Percentiles rank a stretch among this genome's conserved stretches.
These are phyloP conservation scores for Chalcis sispes DNA, from an alignment of 2,888 invertebrate genomes.

Conservation along the genomic window DNA sequence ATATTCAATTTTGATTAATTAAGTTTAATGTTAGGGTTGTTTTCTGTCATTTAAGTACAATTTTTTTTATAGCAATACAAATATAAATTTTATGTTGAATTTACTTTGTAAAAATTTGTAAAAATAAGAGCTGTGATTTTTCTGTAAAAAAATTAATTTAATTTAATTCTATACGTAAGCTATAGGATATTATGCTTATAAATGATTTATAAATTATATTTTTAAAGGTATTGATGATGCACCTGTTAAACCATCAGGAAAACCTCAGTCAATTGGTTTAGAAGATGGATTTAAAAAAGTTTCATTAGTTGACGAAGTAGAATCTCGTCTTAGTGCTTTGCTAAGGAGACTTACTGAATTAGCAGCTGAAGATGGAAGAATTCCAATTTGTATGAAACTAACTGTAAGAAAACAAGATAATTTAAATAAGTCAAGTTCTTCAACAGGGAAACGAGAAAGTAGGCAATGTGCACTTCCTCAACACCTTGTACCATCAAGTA, in stretches of 20 bases:
- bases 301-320: conserved; percentile 84
- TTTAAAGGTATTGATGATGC: conserved; percentile 80
- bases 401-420: conserved; percentile 85
- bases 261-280: conserved; percentile 87
- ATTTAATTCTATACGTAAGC: too few relatives aligned
- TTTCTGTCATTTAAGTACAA: too few relatives aligned
- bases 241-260: conserved; percentile 85
- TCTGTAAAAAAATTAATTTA: too few relatives aligned
- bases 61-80: too few relatives aligned
- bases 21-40: too few relatives aligned
- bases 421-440: conserved; percentile 78
- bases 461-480: conserved; percentile 80
- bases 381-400: conserved; percentile 85
- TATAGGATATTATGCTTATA: not conserved
- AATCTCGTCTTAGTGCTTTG: conserved; percentile 83
- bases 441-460: conserved; percentile 84
- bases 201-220: conserved; percentile 9
- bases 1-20: too few relatives aligned
- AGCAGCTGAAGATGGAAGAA: conserved; percentile 86
- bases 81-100: not conserved
- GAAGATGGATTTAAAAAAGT: conserved; percentile 88
- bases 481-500: conserved; percentile 81
- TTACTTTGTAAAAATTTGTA: not conserved
- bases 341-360: conserved; percentile 84
- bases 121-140: not conserved